Percentiles rank a stretch among this genome's conserved stretches.
Evolutionary conservation across 2,113 vertebrate species (phyloP).

Genomic region (Ciconia stormi): DNA sequence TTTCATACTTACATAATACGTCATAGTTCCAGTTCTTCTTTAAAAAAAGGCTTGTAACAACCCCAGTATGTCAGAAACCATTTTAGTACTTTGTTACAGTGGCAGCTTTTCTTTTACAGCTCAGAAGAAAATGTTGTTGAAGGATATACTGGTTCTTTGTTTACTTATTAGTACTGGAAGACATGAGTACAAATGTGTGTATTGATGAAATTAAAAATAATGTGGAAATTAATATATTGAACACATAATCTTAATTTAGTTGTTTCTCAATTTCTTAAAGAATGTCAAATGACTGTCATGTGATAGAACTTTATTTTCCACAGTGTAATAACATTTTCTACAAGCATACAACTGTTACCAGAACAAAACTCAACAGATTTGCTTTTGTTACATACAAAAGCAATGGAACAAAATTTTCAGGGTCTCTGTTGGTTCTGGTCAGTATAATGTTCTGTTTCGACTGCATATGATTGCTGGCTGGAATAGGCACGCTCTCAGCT

Average conservation of each 20-base stretch:
- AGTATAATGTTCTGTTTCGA: fast-evolving
- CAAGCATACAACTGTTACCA: too few species aligned
- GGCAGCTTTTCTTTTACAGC: not conserved
- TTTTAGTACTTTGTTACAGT: too few species aligned
- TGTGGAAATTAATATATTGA: not conserved
- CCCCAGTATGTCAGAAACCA: not conserved
- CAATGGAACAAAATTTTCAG: not conserved
- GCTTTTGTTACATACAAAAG: fast-evolving
- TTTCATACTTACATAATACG: not conserved
- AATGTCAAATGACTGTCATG: not conserved
- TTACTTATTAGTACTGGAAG: not conserved
- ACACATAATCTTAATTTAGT: fast-evolving
- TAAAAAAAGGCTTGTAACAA: not conserved
- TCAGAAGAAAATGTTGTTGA: not conserved
- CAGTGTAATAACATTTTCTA: not conserved
- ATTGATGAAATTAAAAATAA: not conserved
- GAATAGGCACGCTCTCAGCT: not conserved
- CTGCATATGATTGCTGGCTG: fast-evolving
- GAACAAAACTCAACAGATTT: not conserved
- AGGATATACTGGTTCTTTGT: not conserved
- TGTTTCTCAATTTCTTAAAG: not conserved
- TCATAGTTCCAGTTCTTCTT: not conserved
- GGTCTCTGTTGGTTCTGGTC: not conserved
- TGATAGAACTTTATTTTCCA: not conserved
- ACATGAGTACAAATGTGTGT: not conserved